Conservation (phyloP, 1,140 invertebrate species). For the Wasmannia auropunctata region DNA sequence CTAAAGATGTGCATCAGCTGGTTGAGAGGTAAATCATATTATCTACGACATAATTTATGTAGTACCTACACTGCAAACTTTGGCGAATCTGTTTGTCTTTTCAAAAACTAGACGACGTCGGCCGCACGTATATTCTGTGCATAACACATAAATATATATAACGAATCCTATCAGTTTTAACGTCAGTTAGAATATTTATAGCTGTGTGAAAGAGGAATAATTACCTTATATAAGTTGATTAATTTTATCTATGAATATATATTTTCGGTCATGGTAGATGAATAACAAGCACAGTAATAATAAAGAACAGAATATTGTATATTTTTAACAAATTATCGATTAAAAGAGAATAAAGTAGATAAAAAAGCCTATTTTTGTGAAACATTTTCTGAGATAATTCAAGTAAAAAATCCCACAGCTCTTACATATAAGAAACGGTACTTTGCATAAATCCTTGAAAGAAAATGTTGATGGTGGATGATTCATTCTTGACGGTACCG, state of each 20-base stretch:
- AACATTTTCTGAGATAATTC: neutral
- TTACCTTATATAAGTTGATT: neutral
- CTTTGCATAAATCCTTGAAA: constrained; percentile 49
- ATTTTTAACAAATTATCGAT: neutral
- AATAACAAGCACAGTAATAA: neutral
- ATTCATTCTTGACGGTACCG: constrained; percentile 42
- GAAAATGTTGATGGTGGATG: constrained; percentile 41
- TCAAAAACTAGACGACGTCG: neutral
- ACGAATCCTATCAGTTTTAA: neutral
- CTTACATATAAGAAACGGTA: constrained; percentile 23
- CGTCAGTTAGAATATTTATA: constrained; percentile 9
- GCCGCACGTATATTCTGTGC: neutral
- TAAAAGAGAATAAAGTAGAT: neutral
- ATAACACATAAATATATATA: neutral
- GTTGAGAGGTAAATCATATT: neutral
- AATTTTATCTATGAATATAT: neutral
- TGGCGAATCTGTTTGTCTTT: neutral
- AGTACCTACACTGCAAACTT: neutral
- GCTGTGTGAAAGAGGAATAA: neutral
- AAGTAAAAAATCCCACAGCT: constrained; percentile 26
- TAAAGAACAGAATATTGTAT: neutral
- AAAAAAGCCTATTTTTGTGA: neutral
- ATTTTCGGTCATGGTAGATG: neutral
- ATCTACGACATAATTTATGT: neutral
- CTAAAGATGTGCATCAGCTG: neutral